A percentile compares a stretch with the other conserved stretches of the same genome.
phyloP scores from a whole-genome alignment of 2,888 invertebrate genomes.

The Pseudococcus jackbeardsleyi region DNA sequence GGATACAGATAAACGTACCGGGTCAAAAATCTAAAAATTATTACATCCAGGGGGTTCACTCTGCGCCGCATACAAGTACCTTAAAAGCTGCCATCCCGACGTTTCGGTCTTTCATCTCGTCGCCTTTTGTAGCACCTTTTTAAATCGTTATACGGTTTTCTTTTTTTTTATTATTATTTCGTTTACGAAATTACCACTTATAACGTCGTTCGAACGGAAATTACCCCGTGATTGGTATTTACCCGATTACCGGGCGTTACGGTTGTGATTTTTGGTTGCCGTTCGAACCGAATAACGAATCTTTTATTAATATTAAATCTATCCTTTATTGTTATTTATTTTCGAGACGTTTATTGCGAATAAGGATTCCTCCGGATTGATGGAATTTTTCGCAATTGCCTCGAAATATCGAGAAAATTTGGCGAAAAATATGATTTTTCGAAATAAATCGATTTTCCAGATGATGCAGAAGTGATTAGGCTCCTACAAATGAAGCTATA shows the following conservation, averaged over 20 bases:
- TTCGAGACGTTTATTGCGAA: not conserved
- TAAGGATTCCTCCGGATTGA: too few species aligned
- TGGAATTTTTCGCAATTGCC: too few species aligned
- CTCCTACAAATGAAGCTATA: too few species aligned
- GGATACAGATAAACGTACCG: constrained; percentile 24
- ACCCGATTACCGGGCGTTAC: not conserved
- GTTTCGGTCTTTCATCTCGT: not conserved
- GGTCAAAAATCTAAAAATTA: constrained; percentile 42
- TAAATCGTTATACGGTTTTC: not conserved
- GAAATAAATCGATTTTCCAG: too few species aligned
- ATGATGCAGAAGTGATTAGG: too few species aligned
- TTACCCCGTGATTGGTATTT: constrained; percentile 11
- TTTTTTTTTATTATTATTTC: not conserved
- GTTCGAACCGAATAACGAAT: not conserved
- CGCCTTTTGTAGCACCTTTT: constrained; percentile 13
- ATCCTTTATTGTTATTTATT: not conserved
- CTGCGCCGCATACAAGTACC: not conserved
- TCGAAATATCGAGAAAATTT: too few species aligned
- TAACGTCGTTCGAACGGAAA: not conserved
- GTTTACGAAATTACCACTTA: not conserved
- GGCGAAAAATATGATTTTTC: too few species aligned
- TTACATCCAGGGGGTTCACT: not conserved
- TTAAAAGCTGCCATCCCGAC: not conserved
- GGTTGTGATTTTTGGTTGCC: not conserved
- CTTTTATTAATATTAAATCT: constrained; percentile 20